Base-by-base conservation (phyloP, 2,888 invertebrate genomes). In the Leptopilina myrica region DNA sequence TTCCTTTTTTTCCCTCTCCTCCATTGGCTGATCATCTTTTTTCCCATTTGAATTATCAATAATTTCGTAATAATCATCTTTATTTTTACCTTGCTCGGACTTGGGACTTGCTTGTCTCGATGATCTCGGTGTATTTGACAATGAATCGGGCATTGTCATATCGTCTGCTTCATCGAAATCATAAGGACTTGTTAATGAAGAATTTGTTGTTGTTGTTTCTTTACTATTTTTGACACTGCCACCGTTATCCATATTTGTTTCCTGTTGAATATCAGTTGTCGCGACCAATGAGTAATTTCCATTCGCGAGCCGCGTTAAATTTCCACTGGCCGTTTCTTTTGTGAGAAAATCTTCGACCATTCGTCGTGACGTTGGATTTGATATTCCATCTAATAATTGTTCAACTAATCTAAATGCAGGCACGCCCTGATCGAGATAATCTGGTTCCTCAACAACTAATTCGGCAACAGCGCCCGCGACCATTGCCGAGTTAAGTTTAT, bases 381-480 rank as follows among this genome's bases (percentile, higher is more conserved):
- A 93, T 56, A 94, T 92, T 5, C 91, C 89, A 75, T 92, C 90
- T 75, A 91, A 83, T 79, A 95, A 93, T 86, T 95, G 94, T 87
- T 93, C 93, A 53, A 95, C 93, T 80, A 96, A 93, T 86, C 95
- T 95, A 65, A n/a, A 93, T 80, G 94, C 94, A n/a, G 95, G 95
- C 80, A 96, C 95, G 26, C 96, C 96, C 90, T 94, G 93, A 90
- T 95, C 94, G 79, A 95, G 92, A 87, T 95, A 95, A 90, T 94
- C 95, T 78, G 95, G 95, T 88, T 96, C 95, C 87, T 94, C 94
- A 84, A 95, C 94, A 82, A 96, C 94, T 53, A 96, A 92, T 87
- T 95, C 95, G 76, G 95, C 95, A 82, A 96, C 94, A 33, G 95
- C 95, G 82, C 95, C 94, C 73, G 95, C 94, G 82, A 96, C 93